Base-by-base conservation (phyloP, 2,797 vertebrate genomes). In the Argentina silus region DNA sequence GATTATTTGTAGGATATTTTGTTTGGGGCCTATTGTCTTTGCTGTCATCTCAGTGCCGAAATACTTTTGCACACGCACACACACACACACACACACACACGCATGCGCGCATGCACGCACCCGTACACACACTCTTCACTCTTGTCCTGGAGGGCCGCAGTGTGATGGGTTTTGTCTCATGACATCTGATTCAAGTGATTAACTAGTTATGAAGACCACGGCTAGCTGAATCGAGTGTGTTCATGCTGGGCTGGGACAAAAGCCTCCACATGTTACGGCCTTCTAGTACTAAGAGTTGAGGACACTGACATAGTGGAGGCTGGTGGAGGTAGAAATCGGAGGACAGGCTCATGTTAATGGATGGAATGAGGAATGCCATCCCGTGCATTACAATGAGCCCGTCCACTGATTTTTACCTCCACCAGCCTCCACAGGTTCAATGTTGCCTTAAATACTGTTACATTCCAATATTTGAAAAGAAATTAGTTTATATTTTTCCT, bases 371-470 rank as follows among this genome's bases (percentile, higher is more conserved):
- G 27, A 36, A 36, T 36, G 2, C 27, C 27, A 36, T 36, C 2
- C 27, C 27, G 4, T 36, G 27, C 27, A 4, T 36, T 36, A 2
- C 27, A 36, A 36, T 36, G 27, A 36, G 27, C 27, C 27, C 4
- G 27, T 36, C 27, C 27, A 2, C 27, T 36, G 27, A 36, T 36
- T 36, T 36, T 4, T 36, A 36, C 27, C 27, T 36, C 27, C 27
- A 4, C 27, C 27, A 36, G 27, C 27, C 27, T 36, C 4, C 27
- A 36, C 27, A 2, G 27, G 27, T 48, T 8, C 1, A 48, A 48
- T 12, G 7, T 57, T 63, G 71, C 51, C 56, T 74, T 77, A 7
- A 44, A 10, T 67, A 57, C 51, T 78, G 61, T 82, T 85, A 77
- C 78, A 77, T 78, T 81, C 56, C 74, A 69, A 76, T 66, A 65